Conservation (phyloP, 2,113 vertebrate genomes). For the Hippocampus abdominalis region DNA sequence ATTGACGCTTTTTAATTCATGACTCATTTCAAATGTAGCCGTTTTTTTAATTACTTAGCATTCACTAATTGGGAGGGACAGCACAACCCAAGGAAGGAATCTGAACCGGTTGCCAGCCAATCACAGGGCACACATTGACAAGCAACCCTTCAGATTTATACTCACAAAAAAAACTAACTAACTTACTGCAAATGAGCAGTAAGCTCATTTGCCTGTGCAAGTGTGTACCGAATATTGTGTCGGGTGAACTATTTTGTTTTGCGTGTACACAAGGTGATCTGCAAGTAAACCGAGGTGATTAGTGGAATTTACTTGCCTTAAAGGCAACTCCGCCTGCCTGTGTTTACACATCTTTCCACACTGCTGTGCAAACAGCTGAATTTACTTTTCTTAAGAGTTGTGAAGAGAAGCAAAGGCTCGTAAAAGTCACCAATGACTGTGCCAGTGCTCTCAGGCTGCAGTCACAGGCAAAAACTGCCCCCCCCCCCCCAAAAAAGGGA, state of each 20-base stretch:
- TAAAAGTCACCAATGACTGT: slow-evolving; percentile 10
- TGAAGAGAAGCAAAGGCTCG: background rate
- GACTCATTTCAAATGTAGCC: background rate
- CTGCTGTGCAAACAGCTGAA: slow-evolving; percentile 25
- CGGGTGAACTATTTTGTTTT: no score
- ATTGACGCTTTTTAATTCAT: background rate
- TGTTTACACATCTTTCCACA: background rate
- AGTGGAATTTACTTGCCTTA: background rate
- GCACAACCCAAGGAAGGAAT: no score
- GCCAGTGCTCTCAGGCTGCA: slow-evolving; percentile 22
- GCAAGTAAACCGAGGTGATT: background rate
- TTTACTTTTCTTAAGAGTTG: background rate
- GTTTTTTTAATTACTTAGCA: background rate
- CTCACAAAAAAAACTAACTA: no score
- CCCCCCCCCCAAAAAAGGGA: background rate
- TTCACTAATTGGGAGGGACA: no score
- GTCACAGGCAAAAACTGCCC: slow-evolving; percentile 18
- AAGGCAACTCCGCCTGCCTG: background rate
- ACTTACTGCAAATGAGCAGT: no score
- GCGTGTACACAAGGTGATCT: background rate
- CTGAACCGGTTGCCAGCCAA: no score
- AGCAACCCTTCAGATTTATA: no score
- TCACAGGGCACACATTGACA: no score
- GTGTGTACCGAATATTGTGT: no score
- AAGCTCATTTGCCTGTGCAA: no score